Evolutionary conservation across 2,888 invertebrate genomes (phyloP).

Genomic region (Amphipyra tragopoginis): DNA sequence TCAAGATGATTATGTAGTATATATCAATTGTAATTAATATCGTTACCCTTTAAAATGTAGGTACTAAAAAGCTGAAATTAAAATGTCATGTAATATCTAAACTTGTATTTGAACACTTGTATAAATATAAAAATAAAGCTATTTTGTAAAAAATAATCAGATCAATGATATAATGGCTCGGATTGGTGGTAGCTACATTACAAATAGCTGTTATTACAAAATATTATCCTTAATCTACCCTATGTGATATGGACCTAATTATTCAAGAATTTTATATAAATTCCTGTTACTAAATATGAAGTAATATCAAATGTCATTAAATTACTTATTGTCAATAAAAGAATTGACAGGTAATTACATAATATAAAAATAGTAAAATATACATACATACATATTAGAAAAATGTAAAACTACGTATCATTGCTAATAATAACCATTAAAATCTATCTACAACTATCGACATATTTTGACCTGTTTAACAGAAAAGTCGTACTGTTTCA

Average conservation of each 20-base stretch:
- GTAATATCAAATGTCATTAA: conserved; percentile 56
- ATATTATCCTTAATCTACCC: conserved; percentile 54
- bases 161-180: conserved; percentile 82
- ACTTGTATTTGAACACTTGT: conserved; percentile 53
- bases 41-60: no score
- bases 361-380: conserved; percentile 52
- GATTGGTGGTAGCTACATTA: conserved; percentile 73
- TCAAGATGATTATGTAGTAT: neutral
- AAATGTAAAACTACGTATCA: conserved; percentile 24
- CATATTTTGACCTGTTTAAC: conserved; percentile 30
- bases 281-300: conserved; percentile 31
- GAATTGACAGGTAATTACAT: conserved; percentile 56
- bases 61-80: neutral
- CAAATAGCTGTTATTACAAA: conserved; percentile 49
- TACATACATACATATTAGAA: conserved; percentile 32
- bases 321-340: conserved; percentile 77
- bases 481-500: conserved; percentile 24
- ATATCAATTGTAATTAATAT: no score
- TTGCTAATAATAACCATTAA: conserved; percentile 30
- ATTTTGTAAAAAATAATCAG: conserved; percentile 60
- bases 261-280: conserved; percentile 42
- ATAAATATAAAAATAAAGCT: conserved; percentile 56
- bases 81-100: conserved; percentile 26
- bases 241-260: conserved; percentile 67
- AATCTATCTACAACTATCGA: conserved; percentile 32